These are phyloP conservation scores for Chlorodrepanis virens DNA, from an alignment of 2,113 vertebrate genomes.

Conservation along the genomic window DNA sequence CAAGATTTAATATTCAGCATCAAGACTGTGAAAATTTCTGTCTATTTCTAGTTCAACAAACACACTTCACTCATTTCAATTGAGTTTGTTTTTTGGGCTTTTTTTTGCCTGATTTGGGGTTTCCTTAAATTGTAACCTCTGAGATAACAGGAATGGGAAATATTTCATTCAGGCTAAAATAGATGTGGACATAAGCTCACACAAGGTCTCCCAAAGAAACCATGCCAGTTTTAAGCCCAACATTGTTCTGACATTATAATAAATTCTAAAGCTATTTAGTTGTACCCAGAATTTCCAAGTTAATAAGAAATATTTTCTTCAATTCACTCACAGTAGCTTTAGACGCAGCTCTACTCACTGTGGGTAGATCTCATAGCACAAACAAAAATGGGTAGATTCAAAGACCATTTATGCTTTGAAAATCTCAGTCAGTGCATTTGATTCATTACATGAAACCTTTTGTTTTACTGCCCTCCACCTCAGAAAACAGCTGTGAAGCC, in stretches of 20 bases:
- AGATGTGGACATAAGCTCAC: not conserved
- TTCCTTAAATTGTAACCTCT: not conserved
- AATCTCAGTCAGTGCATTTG: not conserved
- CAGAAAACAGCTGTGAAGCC: not conserved
- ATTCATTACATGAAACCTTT: constrained; percentile 51
- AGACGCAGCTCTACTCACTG: not conserved
- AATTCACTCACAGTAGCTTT: not conserved
- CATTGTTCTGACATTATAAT: not conserved
- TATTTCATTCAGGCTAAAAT: not conserved
- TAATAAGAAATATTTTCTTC: not conserved
- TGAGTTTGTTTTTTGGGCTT: not conserved
- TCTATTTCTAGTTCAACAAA: not conserved
- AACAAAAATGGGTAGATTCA: not conserved
- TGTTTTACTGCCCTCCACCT: not conserved
- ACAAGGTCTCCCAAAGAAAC: not conserved
- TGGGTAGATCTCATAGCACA: not conserved
- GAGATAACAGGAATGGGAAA: not conserved
- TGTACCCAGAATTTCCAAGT: not conserved
- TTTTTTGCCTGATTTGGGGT: not conserved
- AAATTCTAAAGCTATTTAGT: not conserved
- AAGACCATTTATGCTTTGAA: constrained; percentile 1
- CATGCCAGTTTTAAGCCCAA: not conserved
- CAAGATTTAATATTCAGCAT: not conserved
- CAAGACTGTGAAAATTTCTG: not conserved
- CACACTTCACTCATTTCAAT: not conserved